phyloP scores from a whole-genome alignment of 1,140 invertebrate species.

The Manduca sexta region DNA sequence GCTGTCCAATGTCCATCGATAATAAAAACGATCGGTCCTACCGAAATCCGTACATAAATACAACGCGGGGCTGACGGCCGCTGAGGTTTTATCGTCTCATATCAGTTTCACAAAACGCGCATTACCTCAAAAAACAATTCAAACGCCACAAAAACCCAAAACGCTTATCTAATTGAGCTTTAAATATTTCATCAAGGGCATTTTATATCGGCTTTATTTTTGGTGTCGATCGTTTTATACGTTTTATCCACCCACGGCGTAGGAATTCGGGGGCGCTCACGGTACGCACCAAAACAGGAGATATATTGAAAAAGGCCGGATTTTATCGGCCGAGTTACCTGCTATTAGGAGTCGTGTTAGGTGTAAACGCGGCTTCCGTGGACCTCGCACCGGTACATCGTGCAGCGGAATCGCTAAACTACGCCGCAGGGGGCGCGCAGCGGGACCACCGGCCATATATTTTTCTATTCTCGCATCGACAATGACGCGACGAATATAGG shows the following conservation, averaged over 20 bases:
- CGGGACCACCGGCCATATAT: slow-evolving; percentile 56
- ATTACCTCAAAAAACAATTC: slow-evolving; percentile 60
- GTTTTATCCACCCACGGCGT: slow-evolving; percentile 65
- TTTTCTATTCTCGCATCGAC: slow-evolving; percentile 65
- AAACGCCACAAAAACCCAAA: slow-evolving; percentile 61
- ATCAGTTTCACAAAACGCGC: slow-evolving; percentile 51
- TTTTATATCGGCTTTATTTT: slow-evolving; percentile 69
- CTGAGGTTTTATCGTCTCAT: slow-evolving; percentile 33
- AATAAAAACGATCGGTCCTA: slow-evolving; percentile 34
- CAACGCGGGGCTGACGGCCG: slow-evolving; percentile 19
- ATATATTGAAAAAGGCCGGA: slow-evolving; percentile 59
- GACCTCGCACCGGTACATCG: slow-evolving; percentile 28
- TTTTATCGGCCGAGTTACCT: slow-evolving; percentile 69
- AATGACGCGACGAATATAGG: slow-evolving; percentile 55
- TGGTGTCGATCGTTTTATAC: slow-evolving; percentile 55
- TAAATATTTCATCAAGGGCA: slow-evolving; percentile 68
- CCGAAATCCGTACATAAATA: slow-evolving; percentile 34
- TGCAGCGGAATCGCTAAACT: slow-evolving; percentile 52
- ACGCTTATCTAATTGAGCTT: slow-evolving; percentile 71
- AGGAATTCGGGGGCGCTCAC: slow-evolving; percentile 44
- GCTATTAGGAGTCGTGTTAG: slow-evolving; percentile 63
- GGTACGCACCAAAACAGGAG: slow-evolving; percentile 65
- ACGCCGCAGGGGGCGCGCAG: slow-evolving; percentile 48
- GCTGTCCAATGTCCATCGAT: slow-evolving; percentile 31
- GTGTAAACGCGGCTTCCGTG: slow-evolving; percentile 69